Percentiles rank a stretch among this genome's conserved stretches.
Evolutionary conservation across 2,888 invertebrate species (phyloP).

Genomic region (Didymodactylos carnosus): DNA sequence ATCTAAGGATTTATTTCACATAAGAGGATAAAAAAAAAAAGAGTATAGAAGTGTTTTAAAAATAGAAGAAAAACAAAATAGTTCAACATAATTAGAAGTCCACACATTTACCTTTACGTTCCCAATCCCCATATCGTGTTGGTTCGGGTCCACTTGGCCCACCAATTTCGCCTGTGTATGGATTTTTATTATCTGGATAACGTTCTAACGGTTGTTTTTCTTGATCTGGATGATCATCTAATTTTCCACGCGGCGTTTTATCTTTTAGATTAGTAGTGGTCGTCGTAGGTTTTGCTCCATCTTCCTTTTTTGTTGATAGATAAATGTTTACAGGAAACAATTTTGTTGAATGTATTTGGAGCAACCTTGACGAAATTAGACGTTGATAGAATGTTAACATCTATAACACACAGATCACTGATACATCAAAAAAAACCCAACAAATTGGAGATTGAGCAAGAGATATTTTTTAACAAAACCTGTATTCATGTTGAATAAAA

Average conservation of each 20-base stretch:
- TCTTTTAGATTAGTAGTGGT: too few relatives aligned
- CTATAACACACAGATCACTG: too few relatives aligned
- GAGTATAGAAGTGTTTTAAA: background rate
- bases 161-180: conserved; percentile 49
- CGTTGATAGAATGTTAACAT: too few relatives aligned
- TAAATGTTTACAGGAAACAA: too few relatives aligned
- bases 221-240: conserved; percentile 7
- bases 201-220: conserved; percentile 6
- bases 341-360: too few relatives aligned
- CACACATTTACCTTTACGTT: conserved; percentile 79
- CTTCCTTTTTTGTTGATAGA: background rate
- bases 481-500: too few relatives aligned
- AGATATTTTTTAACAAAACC: too few relatives aligned
- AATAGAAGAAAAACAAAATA: too few relatives aligned
- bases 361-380: background rate
- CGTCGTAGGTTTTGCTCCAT: background rate
- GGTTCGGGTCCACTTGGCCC: conserved; percentile 93
- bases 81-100: conserved; percentile 69
- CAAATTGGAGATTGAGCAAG: too few relatives aligned
- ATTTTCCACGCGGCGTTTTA: conserved; percentile 5
- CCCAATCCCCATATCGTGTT: conserved; percentile 97
- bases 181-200: conserved; percentile 5
- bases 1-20: too few relatives aligned
- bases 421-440: too few relatives aligned
- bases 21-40: too few relatives aligned